Conservation (phyloP, 1,140 invertebrate genomes). For the Magallana ariakensis region DNA sequence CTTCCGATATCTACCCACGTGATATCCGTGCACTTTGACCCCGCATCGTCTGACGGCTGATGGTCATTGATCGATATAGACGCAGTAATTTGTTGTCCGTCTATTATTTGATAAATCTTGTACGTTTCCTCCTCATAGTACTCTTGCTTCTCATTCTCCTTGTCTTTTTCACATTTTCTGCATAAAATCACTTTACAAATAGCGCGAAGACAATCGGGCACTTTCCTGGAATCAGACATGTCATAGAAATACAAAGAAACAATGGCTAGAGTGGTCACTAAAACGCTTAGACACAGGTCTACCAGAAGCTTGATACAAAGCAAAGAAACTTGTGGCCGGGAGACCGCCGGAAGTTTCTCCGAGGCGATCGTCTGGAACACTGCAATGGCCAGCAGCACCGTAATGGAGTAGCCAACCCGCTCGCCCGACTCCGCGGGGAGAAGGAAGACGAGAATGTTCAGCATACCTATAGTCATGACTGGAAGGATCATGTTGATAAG, state of each 20-base stretch:
- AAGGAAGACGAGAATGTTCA: slow-evolving; percentile 54
- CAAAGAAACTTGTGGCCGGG: slow-evolving; percentile 30
- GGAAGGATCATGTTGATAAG: slow-evolving; percentile 50
- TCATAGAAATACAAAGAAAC: slow-evolving; percentile 40
- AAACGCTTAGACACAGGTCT: slow-evolving; percentile 36
- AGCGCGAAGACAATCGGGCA: background rate
- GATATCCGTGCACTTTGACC: background rate
- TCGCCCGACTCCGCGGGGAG: slow-evolving; percentile 54
- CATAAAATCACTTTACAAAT: background rate
- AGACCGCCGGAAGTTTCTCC: slow-evolving; percentile 34
- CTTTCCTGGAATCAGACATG: background rate
- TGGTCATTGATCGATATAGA: background rate
- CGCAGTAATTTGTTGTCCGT: background rate
- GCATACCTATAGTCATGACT: background rate
- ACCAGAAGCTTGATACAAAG: slow-evolving; percentile 38
- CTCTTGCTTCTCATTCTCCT: background rate
- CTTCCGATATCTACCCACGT: slow-evolving; percentile 17
- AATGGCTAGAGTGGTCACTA: slow-evolving; percentile 40
- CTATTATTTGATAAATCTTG: background rate
- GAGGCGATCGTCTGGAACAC: slow-evolving; percentile 49
- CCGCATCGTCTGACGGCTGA: background rate
- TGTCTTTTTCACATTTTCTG: background rate
- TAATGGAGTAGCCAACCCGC: slow-evolving; percentile 49
- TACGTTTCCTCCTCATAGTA: background rate
- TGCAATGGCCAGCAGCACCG: slow-evolving; percentile 46